A percentile compares a stretch with the other conserved stretches of the same genome.
Evolutionary conservation across 2,113 vertebrate species (phyloP).

Genomic region (Hydrolagus affinis): DNA sequence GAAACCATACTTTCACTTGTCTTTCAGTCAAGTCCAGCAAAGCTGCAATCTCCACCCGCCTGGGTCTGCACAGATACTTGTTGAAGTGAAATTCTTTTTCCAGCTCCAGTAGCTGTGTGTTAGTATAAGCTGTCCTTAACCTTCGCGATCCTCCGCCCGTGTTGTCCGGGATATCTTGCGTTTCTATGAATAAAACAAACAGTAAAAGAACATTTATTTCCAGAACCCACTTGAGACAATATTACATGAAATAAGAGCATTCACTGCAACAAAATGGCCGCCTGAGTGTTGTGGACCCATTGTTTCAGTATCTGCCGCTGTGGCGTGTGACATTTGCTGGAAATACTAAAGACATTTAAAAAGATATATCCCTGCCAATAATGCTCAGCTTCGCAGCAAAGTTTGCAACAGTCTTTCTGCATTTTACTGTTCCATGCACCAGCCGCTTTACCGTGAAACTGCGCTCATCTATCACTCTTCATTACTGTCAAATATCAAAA

Average conservation of each 20-base stretch:
- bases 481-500: constrained; percentile 95
- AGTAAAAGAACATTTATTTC: constrained; percentile 16
- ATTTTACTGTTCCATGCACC: constrained; percentile 86
- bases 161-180: constrained; percentile 72
- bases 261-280: constrained; percentile 72
- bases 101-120: constrained; percentile 94
- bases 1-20: constrained; percentile 98
- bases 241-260: constrained; percentile 49
- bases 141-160: constrained; percentile 73
- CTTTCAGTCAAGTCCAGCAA: constrained; percentile 90
- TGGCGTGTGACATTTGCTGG: constrained; percentile 12
- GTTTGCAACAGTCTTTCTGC: constrained; percentile 72
- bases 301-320: constrained; percentile 50
- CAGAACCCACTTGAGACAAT: constrained; percentile 1
- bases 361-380: not conserved
- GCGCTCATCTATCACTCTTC: constrained; percentile 88
- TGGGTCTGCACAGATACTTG: constrained; percentile 94
- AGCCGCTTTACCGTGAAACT: constrained; percentile 84
- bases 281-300: constrained; percentile 57
- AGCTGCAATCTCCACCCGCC: constrained; percentile 88
- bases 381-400: constrained; percentile 50
- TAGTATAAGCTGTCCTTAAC: constrained; percentile 91
- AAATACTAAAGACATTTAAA: constrained; percentile 19
- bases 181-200: constrained; percentile 62
- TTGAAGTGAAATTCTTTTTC: constrained; percentile 98